Conservation (phyloP, 35 echinoderm and acorn worm species). For the Amphiura filiformis region DNA sequence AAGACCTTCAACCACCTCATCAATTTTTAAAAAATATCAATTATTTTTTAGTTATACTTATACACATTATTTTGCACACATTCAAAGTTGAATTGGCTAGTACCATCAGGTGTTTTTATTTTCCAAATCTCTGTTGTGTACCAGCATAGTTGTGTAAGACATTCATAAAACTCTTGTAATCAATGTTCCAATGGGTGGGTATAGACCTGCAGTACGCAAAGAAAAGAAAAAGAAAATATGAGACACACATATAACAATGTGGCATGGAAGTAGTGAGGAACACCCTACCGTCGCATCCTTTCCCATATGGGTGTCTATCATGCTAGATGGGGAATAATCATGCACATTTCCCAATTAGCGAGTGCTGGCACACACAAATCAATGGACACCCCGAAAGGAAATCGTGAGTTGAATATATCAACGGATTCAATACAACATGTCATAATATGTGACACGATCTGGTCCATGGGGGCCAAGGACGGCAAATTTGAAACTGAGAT, state of each 20-base stretch:
- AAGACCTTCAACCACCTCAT: too few species aligned
- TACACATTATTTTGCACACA: background rate
- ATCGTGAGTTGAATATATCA: background rate
- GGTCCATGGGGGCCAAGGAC: too few species aligned
- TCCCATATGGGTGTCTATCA: too few species aligned
- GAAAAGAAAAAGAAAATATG: background rate
- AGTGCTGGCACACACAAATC: background rate
- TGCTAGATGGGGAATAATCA: too few species aligned
- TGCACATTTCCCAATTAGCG: too few species aligned
- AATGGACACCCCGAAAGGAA: too few species aligned
- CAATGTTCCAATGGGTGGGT: slow-evolving; percentile 26
- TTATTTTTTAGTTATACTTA: background rate
- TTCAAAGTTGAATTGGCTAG: background rate
- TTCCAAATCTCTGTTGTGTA: slow-evolving; percentile 30
- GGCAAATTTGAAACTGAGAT: too few species aligned
- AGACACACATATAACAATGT: background rate
- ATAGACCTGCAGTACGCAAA: background rate
- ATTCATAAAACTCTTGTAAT: slow-evolving; percentile 6
- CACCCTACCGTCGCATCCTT: background rate
- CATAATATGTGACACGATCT: too few species aligned
- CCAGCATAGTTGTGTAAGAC: slow-evolving; percentile 4
- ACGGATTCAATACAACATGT: too few species aligned
- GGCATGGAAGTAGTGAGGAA: background rate
- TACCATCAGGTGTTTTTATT: too few species aligned
- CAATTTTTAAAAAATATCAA: background rate